Base-by-base conservation (phyloP, 2,113 vertebrate genomes). In the Hiodon tergisus region DNA sequence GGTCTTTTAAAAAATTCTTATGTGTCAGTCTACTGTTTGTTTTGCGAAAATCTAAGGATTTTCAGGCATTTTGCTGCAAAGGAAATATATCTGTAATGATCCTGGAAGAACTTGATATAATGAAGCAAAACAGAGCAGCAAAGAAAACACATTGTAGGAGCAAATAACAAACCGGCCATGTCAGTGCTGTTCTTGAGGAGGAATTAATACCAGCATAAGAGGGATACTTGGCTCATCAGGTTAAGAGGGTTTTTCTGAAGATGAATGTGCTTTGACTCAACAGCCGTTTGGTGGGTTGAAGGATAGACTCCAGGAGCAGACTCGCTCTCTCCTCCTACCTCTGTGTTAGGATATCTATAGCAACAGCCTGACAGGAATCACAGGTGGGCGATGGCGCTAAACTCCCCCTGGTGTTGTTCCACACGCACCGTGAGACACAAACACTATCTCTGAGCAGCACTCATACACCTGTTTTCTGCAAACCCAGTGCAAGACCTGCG, bases 201-300 rank as follows among this genome's bases (percentile, higher is more conserved):
- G 70, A 31, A 31, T 76, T 7, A 66, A 79, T 69, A 0, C 17
- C 68, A 82, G 76, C 81, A 78, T 83, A 80, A 73, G 81, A 83
- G 78, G 82, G 76, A 78, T 82, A 80, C 81, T 84, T 84, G 87
- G 80, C 86, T 92, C 88, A 89, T 91, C 90, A 89, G 82, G 85
- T 79, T 80, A 57, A 72, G 74, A 73, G 59, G 48, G 61, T 76
- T 73, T 68, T 65, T 71, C 83, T 82, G 73, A 72, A 80, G 81
- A 86, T 77, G 82, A 88, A 82, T 83, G 77, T 54, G 75, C 80
- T 88, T 87, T 86, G 85, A 85, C 70, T 71, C 63, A 76, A 78
- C 51, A 74, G 72, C 63, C 77, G 76, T 63, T 81, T 79, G 55
- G 70, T 83, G 82, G 79, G 6, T 77, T 86, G 86, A 85, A 83